Percentiles rank a stretch among this genome's conserved stretches.
phyloP scores from a whole-genome alignment of 2,797 vertebrate species.

The Cirrhinus molitorella region DNA sequence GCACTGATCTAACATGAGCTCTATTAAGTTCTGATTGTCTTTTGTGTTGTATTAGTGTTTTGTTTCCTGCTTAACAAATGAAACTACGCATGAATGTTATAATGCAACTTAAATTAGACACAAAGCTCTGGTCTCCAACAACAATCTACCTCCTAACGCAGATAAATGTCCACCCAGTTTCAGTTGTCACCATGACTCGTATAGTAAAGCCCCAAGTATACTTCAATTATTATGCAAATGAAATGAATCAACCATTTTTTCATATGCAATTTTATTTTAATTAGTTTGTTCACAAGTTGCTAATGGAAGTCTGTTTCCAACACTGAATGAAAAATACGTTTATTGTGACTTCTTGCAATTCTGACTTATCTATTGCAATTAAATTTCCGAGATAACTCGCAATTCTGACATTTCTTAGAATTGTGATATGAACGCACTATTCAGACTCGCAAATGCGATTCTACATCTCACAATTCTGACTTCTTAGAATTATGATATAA shows the following conservation, averaged over 20 bases:
- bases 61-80: background rate
- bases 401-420: too few species aligned
- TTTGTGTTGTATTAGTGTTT: background rate
- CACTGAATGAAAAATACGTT: too few species aligned
- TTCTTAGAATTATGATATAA: too few species aligned
- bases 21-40: background rate
- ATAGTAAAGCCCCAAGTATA: background rate
- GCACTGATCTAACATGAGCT: background rate
- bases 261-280: too few species aligned
- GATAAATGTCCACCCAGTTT: background rate
- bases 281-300: background rate
- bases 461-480: too few species aligned
- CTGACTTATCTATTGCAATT: too few species aligned
- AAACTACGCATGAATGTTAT: background rate
- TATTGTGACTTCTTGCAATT: too few species aligned
- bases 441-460: too few species aligned
- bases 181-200: background rate
- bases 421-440: too few species aligned
- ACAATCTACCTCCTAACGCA: slow-evolving; percentile 71
- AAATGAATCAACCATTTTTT: too few species aligned
- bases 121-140: slow-evolving; percentile 48
- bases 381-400: too few species aligned
- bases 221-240: background rate
- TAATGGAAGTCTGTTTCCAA: too few species aligned
- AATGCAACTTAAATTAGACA: background rate